Evolutionary conservation across 2,113 vertebrate genomes (phyloP).

Genomic region (Cathartes aura): DNA sequence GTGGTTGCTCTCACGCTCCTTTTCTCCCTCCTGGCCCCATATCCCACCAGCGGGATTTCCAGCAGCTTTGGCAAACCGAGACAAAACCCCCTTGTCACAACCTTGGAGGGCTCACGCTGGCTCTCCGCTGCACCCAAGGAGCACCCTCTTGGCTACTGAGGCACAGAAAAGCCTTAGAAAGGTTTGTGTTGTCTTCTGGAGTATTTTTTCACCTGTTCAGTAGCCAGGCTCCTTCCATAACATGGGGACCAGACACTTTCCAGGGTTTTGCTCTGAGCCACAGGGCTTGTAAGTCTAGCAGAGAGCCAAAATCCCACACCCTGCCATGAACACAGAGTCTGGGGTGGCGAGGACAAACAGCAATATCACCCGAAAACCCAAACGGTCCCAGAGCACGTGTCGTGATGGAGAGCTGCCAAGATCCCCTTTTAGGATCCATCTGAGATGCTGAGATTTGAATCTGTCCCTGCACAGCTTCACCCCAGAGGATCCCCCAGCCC

Average conservation of each 20-base stretch:
- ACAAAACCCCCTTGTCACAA: not conserved
- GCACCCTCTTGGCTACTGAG: not conserved
- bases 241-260: accelerated
- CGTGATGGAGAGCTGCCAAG: accelerated
- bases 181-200: not conserved
- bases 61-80: not conserved
- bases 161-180: not conserved
- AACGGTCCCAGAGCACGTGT: accelerated
- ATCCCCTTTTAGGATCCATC: not conserved
- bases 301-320: not conserved
- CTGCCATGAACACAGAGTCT: not conserved
- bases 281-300: too few species aligned
- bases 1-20: not conserved
- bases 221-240: not conserved
- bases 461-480: not conserved
- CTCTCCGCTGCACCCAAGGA: not conserved
- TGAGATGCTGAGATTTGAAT: not conserved
- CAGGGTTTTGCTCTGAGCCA: not conserved
- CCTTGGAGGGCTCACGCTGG: not conserved
- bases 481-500: not conserved
- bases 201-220: not conserved
- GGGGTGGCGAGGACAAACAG: not conserved
- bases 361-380: not conserved
- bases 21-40: not conserved
- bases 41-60: not conserved